Evolutionary conservation across 2,888 invertebrate species (phyloP).

Genomic region (Philereme transversata): DNA sequence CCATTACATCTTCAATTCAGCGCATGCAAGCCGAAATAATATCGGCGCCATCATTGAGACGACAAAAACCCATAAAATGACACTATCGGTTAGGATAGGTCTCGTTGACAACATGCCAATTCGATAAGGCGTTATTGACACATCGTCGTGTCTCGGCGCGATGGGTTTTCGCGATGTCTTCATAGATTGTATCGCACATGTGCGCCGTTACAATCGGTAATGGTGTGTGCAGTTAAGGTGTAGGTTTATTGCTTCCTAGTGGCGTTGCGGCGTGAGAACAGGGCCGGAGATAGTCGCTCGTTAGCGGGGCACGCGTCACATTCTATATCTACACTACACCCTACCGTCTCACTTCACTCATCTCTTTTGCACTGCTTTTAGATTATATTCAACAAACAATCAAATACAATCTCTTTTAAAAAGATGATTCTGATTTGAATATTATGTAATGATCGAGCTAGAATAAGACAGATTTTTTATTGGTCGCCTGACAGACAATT

Average conservation of each 20-base stretch:
- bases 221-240: conserved; percentile 80
- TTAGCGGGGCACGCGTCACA: conserved; percentile 67
- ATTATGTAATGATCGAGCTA: no score
- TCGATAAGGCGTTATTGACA: conserved; percentile 77
- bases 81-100: conserved; percentile 47
- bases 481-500: no score
- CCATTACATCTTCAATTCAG: conserved; percentile 21
- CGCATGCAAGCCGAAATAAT: conserved; percentile 14
- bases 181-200: conserved; percentile 70
- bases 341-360: not conserved
- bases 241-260: conserved; percentile 81
- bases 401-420: no score
- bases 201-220: conserved; percentile 79
- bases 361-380: not conserved
- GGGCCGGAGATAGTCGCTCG: conserved; percentile 78
- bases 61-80: conserved; percentile 33
- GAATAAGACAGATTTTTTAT: no score
- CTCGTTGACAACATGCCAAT: conserved; percentile 56
- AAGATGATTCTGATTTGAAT: no score
- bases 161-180: conserved; percentile 47
- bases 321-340: conserved; percentile 26
- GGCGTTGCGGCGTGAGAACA: conserved; percentile 71
- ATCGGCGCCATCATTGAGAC: conserved; percentile 27
- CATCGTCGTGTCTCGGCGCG: conserved; percentile 43
- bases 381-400: not conserved